These are phyloP conservation scores for Leuciscus idus DNA, from an alignment of 2,113 vertebrate species.

Conservation along the genomic window DNA sequence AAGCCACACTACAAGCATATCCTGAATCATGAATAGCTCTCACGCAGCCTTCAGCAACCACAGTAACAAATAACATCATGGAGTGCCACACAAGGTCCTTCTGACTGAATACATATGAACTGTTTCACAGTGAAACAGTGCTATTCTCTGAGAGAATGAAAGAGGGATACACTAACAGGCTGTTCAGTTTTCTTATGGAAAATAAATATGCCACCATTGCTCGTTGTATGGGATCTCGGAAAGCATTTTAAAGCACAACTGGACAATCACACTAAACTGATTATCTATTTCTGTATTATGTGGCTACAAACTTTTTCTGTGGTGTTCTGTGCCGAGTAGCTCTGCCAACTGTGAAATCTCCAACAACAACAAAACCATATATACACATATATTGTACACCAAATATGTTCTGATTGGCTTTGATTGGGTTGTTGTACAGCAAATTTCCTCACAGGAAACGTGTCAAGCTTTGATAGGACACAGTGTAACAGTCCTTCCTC, in stretches of 20 bases:
- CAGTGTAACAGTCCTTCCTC: neutral
- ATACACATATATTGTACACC: neutral
- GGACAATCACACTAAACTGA: neutral
- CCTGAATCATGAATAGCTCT: neutral
- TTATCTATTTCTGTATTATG: neutral
- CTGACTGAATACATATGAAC: conserved; percentile 14
- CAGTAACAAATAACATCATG: conserved; percentile 1
- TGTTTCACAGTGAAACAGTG: conserved; percentile 29
- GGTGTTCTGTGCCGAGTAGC: neutral
- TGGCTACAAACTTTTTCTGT: neutral
- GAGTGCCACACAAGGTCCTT: neutral
- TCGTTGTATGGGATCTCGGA: neutral
- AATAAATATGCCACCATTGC: neutral
- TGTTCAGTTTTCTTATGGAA: neutral
- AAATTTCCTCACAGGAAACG: neutral
- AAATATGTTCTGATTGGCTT: neutral
- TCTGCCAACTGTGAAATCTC: neutral
- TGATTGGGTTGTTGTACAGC: neutral
- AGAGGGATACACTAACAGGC: neutral
- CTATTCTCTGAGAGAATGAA: conserved; percentile 42
- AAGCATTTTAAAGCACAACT: neutral
- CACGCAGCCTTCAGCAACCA: conserved; percentile 12
- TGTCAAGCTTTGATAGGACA: neutral
- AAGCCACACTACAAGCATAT: neutral
- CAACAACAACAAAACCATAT: no score